Evolutionary conservation across 2,113 vertebrate genomes (phyloP), one percentile per base, ranked within the genome.

Genomic region (Caracal caracal): DNA sequence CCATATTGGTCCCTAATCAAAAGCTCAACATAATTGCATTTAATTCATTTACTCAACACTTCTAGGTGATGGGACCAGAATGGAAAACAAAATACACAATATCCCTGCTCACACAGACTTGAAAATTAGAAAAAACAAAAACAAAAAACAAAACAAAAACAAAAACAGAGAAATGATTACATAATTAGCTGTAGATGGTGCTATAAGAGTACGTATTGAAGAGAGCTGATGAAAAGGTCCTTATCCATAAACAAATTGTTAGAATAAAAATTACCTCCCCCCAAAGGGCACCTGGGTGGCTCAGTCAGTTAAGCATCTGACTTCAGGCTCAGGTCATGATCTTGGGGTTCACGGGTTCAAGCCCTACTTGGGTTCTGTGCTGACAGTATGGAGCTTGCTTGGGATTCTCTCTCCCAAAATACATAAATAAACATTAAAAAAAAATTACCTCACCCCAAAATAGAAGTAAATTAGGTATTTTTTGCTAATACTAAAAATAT

Each of bases 401-500:
- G 56, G 20, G 56, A 59, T 59, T 59, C 56, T 24, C 56, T 56
- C 53, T 59, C 20, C 22, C 56, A 59, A 59, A 59, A 59, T 22
- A 59, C 20, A 24, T 59, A 59, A 59, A 59, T 9, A 59, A 7
- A 53, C 17, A 17, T 20, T 59, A 8, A 9, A 59, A 49, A 84
- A 75, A 85, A 94, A 33, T 26, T 37, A 28, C 10, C 5, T n/a
- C 5, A 35, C 26, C 28, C 28, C 6, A 75, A 92, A 19, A 80
- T 5, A 43, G 61, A 93, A 96, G 35, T 76, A 71, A 89, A 8
- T 56, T 61, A 51, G 3, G 13, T 89, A 37, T 88, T 84, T 84
- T 85, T 83, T 53, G 17, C 24, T 79, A 88, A 33, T 79, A 84
- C 75, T 70, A 68, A 92, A 90, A 94, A 90, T 88, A 37, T 49